Evolutionary conservation across 2,113 vertebrate genomes (phyloP).

Genomic region (Paracanthobrama guichenoti): DNA sequence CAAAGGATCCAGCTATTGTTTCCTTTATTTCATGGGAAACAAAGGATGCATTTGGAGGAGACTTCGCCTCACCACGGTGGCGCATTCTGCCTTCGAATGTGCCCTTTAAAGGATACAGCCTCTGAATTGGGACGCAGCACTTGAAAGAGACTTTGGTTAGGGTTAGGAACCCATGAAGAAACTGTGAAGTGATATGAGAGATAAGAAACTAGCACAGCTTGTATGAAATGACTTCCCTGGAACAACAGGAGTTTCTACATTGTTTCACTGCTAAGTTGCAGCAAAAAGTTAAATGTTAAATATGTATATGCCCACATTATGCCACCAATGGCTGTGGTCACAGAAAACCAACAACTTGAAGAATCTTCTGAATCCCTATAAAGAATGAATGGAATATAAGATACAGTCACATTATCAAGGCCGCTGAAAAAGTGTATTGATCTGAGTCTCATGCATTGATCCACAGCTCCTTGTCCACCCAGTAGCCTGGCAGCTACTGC

Average conservation of each 20-base stretch:
- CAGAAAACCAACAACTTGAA: not conserved
- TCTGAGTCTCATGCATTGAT: not conserved
- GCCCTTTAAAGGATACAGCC: too few species aligned
- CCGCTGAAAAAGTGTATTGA: not conserved
- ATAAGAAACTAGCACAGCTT: not conserved
- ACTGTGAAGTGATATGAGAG: not conserved
- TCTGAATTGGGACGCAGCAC: too few species aligned
- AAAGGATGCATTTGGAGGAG: too few species aligned
- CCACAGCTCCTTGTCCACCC: slow-evolving; percentile 74
- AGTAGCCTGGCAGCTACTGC: slow-evolving; percentile 60
- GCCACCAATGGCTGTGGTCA: not conserved
- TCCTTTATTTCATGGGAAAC: too few species aligned
- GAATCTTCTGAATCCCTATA: not conserved
- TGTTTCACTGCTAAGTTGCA: not conserved
- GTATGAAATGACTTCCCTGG: not conserved
- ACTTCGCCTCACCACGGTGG: too few species aligned
- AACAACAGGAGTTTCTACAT: not conserved
- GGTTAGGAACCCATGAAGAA: not conserved
- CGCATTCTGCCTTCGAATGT: too few species aligned
- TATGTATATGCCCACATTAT: not conserved
- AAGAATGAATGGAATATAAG: not conserved
- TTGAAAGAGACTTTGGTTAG: not conserved
- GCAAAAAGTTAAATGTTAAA: too few species aligned
- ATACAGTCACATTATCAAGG: not conserved
- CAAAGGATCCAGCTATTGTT: too few species aligned